These are phyloP conservation scores for Esperia sulphurella DNA, from an alignment of 2,888 invertebrate genomes.

Conservation along the genomic window DNA sequence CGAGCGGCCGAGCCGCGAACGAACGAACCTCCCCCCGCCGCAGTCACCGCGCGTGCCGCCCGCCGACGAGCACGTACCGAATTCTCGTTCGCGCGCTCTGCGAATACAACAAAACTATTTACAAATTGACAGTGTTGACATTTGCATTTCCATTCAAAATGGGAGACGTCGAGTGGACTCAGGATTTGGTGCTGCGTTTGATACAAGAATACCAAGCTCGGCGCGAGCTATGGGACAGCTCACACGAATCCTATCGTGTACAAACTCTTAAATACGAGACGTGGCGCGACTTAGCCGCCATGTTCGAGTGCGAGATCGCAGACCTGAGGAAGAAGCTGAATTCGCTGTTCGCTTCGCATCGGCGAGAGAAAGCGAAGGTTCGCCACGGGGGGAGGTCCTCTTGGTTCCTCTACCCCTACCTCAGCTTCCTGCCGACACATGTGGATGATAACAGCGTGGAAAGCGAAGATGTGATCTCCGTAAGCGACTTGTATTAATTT, in stretches of 20 bases:
- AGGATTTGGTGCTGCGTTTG: conserved; percentile 42
- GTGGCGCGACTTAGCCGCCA: conserved; percentile 49
- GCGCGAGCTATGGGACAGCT: conserved; percentile 53
- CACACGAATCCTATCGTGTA: conserved; percentile 43
- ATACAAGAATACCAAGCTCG: conserved; percentile 46
- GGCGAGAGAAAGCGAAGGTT: conserved; percentile 58
- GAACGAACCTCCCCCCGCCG: conserved; percentile 22
- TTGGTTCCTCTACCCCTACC: conserved; percentile 59
- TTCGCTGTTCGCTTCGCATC: conserved; percentile 63
- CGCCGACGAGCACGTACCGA: conserved; percentile 40
- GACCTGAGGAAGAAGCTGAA: conserved; percentile 63
- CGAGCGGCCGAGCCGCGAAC: conserved; percentile 33
- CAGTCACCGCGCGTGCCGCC: conserved; percentile 31
- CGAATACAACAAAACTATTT: background rate
- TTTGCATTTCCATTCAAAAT: conserved; percentile 19
- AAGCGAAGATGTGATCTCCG: background rate
- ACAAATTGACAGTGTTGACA: background rate
- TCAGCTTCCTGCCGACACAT: conserved; percentile 56
- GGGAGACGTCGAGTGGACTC: conserved; percentile 56
- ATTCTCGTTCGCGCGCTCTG: conserved; percentile 22
- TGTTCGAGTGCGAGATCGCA: conserved; percentile 52
- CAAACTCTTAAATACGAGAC: conserved; percentile 55
- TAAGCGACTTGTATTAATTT: no score
- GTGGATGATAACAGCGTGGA: conserved; percentile 23
- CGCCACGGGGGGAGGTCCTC: conserved; percentile 43